Percentiles rank a stretch among this genome's conserved stretches.
Evolutionary conservation across 2,113 vertebrate species (phyloP).

Genomic region (Apus apus): DNA sequence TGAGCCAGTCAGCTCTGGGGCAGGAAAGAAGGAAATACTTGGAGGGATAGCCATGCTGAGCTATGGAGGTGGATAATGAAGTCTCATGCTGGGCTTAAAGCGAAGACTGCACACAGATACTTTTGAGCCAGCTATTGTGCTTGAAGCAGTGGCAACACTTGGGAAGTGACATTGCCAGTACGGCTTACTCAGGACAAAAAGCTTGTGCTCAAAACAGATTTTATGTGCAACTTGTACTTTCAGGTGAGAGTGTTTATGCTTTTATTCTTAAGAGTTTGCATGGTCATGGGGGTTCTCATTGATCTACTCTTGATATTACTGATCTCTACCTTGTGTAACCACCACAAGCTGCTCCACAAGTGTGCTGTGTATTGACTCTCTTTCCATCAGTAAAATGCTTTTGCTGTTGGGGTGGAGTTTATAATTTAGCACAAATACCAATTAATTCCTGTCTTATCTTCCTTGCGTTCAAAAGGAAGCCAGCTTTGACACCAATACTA

Average conservation of each 20-base stretch:
- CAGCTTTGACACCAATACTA: neutral
- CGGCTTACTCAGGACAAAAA: neutral
- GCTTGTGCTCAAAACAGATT: neutral
- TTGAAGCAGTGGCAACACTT: neutral
- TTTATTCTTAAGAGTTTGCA: neutral
- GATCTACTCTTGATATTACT: neutral
- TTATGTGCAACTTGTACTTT: neutral
- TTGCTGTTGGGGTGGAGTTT: neutral
- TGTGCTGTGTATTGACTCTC: neutral
- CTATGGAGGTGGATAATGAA: neutral
- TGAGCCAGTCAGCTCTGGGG: fast-evolving
- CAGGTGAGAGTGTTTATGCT: neutral
- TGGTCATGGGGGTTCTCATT: neutral
- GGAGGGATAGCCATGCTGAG: neutral
- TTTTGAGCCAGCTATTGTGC: neutral
- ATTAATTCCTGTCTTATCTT: neutral
- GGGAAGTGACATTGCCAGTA: neutral
- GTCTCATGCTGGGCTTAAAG: neutral
- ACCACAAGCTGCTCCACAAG: neutral
- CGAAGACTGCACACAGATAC: neutral
- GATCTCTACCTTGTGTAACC: neutral
- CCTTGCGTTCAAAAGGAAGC: neutral
- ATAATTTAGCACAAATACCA: neutral
- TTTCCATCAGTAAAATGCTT: neutral
- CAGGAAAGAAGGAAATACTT: neutral